phyloP scores from a whole-genome alignment of 1,140 invertebrate species.

The Tetranychus urticae region DNA sequence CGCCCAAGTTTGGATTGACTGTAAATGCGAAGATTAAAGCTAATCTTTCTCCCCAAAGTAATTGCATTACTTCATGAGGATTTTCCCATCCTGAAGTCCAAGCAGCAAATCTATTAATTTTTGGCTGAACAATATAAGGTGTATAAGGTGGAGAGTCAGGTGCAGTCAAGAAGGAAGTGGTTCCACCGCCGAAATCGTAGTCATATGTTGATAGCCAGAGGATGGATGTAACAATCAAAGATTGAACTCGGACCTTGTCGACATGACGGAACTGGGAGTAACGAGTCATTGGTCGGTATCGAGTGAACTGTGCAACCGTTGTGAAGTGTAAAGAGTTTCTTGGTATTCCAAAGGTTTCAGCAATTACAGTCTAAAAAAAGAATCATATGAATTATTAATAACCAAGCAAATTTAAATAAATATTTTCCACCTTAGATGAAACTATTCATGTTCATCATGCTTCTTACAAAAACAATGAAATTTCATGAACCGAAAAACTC shows the following conservation, averaged over 20 bases:
- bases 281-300: background rate
- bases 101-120: constrained; percentile 1
- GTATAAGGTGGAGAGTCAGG: background rate
- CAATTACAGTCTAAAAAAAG: background rate
- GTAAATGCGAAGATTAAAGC: constrained; percentile 1
- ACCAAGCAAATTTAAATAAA: too few species aligned
- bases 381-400: too few species aligned
- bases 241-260: background rate
- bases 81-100: constrained; percentile 2
- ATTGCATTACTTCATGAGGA: background rate
- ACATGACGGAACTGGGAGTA: background rate
- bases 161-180: background rate
- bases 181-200: constrained; percentile 1
- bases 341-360: background rate
- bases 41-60: background rate
- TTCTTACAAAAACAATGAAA: too few species aligned
- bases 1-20: background rate
- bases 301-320: background rate
- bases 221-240: background rate
- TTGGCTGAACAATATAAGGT: background rate
- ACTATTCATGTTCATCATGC: too few species aligned
- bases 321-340: background rate
- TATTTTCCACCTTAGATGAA: too few species aligned
- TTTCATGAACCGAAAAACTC: too few species aligned
- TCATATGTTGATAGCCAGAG: background rate